Evolutionary conservation across 1,140 invertebrate genomes (phyloP), one percentile per base, ranked within the genome.

Genomic region (Cherax destructor): DNA sequence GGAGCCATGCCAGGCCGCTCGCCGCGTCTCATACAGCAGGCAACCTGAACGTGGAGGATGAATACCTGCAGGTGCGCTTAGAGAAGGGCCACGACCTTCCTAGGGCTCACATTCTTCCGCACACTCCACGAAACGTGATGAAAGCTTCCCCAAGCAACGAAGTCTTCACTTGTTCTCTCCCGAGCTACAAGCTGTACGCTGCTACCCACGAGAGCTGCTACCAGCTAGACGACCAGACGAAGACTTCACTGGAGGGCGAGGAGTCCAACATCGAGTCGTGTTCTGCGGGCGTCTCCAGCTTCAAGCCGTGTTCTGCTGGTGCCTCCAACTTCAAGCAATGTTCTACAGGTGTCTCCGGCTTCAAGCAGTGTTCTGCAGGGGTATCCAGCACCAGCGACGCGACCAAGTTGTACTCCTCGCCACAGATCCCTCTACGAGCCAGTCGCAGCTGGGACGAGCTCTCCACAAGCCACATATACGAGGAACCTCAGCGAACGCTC

Each of bases 371-470:
- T 56, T 47, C 84, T 13, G 80, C 89, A 9, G 18, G 80, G 47
- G 61, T 78, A 18, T 78, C 72, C 16, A 72, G 81, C 30, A 80
- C 72, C 77, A 91, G 74, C 77, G 81, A 80, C 4, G 50, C 83
- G 1, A 79, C 76, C 86, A 88, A 65, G 21, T 47, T 88, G 30
- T 88, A 88, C 65, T 85, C 89, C 30, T 91, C 89, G 3, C 89
- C 89, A 11, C 89, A 91, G 61, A 56, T 79, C 47, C 72, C 72
- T 18, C 89, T 91, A 21, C 78, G 89, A 61, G 83, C 81, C 18
- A 91, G 89, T 83, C 81, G 89, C 49, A 85, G 83, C 83, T 91
- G 89, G 89, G 89, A 91, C 61, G 81, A 91, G 83, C 56, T 91
- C n/a, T 91, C 89, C 41, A 85, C 89, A 3, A 72, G 83, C 61